These are phyloP conservation scores for Drosophila maculinotata DNA, from an alignment of 2,888 invertebrate species.

Conservation along the genomic window DNA sequence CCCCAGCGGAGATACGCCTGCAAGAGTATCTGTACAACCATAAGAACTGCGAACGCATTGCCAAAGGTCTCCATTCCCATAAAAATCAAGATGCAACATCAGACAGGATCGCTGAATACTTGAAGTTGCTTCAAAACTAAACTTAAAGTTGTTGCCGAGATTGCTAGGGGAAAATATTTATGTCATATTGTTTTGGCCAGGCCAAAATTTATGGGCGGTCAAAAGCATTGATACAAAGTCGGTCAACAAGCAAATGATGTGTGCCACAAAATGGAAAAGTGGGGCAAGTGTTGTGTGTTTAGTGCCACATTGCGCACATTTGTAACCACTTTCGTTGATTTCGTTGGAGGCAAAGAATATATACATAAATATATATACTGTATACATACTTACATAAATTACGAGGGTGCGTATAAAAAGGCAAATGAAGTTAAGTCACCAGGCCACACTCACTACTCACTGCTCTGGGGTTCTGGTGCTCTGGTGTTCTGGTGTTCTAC, in stretches of 20 bases:
- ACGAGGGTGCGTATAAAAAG: slow-evolving; percentile 26
- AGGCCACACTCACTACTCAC: slow-evolving; percentile 9
- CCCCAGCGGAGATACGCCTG: slow-evolving; percentile 23
- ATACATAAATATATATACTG: no score
- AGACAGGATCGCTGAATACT: slow-evolving; percentile 2
- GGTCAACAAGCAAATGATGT: slow-evolving; percentile 41
- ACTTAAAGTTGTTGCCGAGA: background rate
- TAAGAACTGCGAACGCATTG: slow-evolving; percentile 36
- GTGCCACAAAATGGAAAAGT: slow-evolving; percentile 20
- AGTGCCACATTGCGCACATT: slow-evolving; percentile 5
- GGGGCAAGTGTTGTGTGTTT: slow-evolving; percentile 1
- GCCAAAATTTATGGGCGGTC: slow-evolving; percentile 18
- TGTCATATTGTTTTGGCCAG: slow-evolving; percentile 1
- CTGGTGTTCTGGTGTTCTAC: no score
- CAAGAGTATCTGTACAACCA: slow-evolving; percentile 9
- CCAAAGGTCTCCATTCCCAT: slow-evolving; percentile 1
- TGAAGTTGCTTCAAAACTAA: slow-evolving; percentile 2
- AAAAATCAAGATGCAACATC: slow-evolving; percentile 2
- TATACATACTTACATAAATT: slow-evolving; percentile 38
- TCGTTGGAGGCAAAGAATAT: slow-evolving; percentile 10
- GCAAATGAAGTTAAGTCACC: slow-evolving; percentile 27
- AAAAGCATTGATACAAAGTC: slow-evolving; percentile 42
- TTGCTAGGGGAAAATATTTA: no score
- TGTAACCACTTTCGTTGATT: slow-evolving; percentile 25
- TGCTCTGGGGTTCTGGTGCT: no score